A percentile compares a stretch with the other conserved stretches of the same genome.
Conservation (phyloP, 2,113 vertebrate genomes). For the Ailurus styani region DNA sequence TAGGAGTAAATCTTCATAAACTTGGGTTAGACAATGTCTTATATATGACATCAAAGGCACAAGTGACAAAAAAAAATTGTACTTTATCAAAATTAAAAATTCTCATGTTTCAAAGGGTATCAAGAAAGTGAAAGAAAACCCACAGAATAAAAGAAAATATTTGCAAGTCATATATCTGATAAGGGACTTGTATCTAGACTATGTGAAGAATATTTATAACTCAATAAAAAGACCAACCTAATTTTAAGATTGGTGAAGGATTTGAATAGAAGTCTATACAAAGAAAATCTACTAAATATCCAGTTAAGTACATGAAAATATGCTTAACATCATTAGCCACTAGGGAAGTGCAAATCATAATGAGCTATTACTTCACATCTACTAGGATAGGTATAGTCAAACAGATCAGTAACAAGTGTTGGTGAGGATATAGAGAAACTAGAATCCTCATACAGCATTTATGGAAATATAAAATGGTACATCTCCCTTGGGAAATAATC, state of each 20-base stretch:
- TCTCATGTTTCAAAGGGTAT: neutral
- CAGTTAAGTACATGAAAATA: neutral
- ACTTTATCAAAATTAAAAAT: slow-evolving; percentile 1
- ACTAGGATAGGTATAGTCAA: neutral
- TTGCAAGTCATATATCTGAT: neutral
- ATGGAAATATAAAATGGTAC: neutral
- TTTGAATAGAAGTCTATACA: neutral
- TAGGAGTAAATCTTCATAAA: slow-evolving; percentile 1
- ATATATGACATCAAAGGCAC: neutral
- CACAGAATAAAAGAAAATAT: neutral
- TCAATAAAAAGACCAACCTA: neutral
- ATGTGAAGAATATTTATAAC: neutral
- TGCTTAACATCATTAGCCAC: neutral
- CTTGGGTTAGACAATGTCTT: neutral
- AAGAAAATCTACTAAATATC: neutral
- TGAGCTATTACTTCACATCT: neutral
- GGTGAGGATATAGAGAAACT: neutral
- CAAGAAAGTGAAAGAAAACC: neutral
- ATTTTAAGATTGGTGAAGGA: neutral
- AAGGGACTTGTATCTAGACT: neutral
- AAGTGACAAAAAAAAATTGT: neutral
- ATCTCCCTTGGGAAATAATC: neutral
- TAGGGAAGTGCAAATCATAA: neutral
- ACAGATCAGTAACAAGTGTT: neutral
- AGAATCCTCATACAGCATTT: neutral